These are phyloP conservation scores for Cettia cetti DNA, from an alignment of 2,113 vertebrate genomes.

Conservation along the genomic window DNA sequence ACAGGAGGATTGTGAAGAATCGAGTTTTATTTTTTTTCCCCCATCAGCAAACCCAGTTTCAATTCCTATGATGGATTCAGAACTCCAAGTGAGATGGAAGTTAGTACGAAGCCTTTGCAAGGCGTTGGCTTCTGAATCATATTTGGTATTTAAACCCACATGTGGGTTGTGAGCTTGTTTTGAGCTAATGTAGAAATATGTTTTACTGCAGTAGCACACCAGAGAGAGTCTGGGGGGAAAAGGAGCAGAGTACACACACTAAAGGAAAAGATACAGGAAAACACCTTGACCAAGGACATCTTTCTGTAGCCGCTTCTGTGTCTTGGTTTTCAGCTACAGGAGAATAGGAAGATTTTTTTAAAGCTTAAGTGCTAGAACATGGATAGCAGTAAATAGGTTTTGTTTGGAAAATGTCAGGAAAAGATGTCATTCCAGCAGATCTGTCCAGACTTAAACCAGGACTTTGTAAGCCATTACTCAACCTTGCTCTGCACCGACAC, in stretches of 20 bases:
- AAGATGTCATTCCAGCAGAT: not conserved
- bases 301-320: not conserved
- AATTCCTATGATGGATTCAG: not conserved
- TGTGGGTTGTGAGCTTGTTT: not conserved
- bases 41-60: not conserved
- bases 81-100: not conserved
- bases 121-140: not conserved
- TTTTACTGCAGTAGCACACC: not conserved
- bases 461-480: not conserved
- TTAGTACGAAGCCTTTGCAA: not conserved
- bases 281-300: not conserved
- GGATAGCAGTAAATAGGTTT: not conserved
- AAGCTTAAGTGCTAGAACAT: not conserved
- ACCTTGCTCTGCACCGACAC: not conserved
- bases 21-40: not conserved
- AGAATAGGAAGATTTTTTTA: not conserved
- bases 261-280: not conserved
- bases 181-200: accelerated
- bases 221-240: accelerated
- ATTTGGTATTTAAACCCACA: not conserved
- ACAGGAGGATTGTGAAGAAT: not conserved
- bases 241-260: not conserved
- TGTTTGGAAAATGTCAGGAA: not conserved
- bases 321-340: not conserved
- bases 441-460: not conserved